Percentiles rank a stretch among this genome's conserved stretches.
Conservation (phyloP, 1,140 invertebrate species). For the Pantala flavescens region DNA sequence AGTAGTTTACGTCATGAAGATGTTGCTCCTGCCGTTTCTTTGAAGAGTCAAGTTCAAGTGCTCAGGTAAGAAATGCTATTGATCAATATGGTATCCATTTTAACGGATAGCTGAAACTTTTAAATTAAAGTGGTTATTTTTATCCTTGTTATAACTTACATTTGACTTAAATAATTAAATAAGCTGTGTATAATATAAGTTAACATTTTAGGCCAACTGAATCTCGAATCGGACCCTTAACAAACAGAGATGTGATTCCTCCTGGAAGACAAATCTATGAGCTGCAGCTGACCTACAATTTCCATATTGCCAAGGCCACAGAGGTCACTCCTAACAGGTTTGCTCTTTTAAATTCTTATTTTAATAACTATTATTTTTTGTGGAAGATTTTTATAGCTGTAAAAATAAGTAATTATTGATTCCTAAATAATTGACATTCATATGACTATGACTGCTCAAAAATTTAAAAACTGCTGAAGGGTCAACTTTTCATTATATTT, state of each 20-base stretch:
- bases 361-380: too few species aligned
- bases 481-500: too few species aligned
- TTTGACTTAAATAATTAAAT: neutral
- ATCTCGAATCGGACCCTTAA: conserved; percentile 62
- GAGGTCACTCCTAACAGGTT: conserved; percentile 66
- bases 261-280: conserved; percentile 81
- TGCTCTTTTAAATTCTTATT: conserved; percentile 1
- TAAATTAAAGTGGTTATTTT: neutral
- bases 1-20: conserved; percentile 67
- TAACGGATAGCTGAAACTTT: conserved; percentile 1
- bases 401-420: too few species aligned
- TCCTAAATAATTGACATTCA: too few species aligned
- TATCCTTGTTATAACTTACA: neutral
- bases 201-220: conserved; percentile 57
- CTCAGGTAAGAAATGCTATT: conserved; percentile 45
- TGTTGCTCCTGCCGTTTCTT: conserved; percentile 55
- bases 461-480: too few species aligned
- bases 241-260: conserved; percentile 71
- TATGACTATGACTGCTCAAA: too few species aligned
- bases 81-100: neutral
- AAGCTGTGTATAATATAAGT: conserved; percentile 16
- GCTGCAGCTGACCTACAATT: conserved; percentile 72
- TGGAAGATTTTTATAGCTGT: conserved; percentile 5
- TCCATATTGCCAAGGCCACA: conserved; percentile 67
- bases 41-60: conserved; percentile 71